Base-by-base conservation (phyloP, 2,797 vertebrate genomes). In the Rachycentron canadum region DNA sequence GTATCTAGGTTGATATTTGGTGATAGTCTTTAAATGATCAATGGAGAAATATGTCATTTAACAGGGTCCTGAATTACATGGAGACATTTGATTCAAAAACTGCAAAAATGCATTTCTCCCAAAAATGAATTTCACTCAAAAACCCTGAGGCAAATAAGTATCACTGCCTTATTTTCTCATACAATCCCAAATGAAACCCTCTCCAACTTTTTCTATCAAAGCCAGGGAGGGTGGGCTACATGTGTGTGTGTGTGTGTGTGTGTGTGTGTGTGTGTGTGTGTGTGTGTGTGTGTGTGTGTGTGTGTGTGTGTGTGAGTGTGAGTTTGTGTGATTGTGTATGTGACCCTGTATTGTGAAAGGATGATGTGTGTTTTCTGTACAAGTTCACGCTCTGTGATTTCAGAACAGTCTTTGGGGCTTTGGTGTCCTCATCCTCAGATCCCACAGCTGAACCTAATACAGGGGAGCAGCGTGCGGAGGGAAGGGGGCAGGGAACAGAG, bases 401-500 rank as follows among this genome's bases (percentile, higher is more conserved):
- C 70, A 70, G 81, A 87, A 67, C 76, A 83, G 86, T 86, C 87
- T 90, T 89, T 82, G 84, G 90, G 80, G 84, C 88, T 91, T 92
- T 89, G 72, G 74, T 80, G 81, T 89, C 86, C 88, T 89, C 87
- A 82, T 86, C 81, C 81, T 76, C 74, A 73, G 79, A 87, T 89
- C 83, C 80, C 72, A 69, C 84, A 81, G 85, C 79, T 87, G 85
- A 85, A 88, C 76, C 73, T 73, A 69, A 84, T 76, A 79, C 78
- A 76, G 79, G 88, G 59, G 64, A 73, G 76, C 25, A 10, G 47
- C 47, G 69, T 61, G 38, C 14, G 68, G 69, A 57, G 71, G 69
- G 76, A 88, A 67, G 78, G 60, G 73, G 70, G 78, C 83, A 81
- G 80, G 66, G 88, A 88, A 60, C 69, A 14, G 84, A 82, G 81